Evolutionary conservation across 2,113 vertebrate genomes (phyloP).

Genomic region (Campylomormyrus numenius): DNA sequence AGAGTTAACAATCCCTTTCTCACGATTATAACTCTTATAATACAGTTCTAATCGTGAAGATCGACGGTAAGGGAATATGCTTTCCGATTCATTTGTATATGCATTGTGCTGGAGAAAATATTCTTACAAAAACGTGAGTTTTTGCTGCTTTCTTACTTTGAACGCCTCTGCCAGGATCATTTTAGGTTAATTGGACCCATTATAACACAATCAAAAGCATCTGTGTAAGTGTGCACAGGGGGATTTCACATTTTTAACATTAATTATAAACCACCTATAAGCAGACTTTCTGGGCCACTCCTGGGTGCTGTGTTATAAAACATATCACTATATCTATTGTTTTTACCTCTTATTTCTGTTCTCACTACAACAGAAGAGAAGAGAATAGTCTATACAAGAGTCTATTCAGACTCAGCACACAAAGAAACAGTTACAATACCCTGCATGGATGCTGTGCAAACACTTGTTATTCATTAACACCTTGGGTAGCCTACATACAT

Average conservation of each 20-base stretch:
- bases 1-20: background rate
- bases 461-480: constrained; percentile 8
- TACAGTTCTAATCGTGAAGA: background rate
- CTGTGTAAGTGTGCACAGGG: background rate
- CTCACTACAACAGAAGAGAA: background rate
- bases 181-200: background rate
- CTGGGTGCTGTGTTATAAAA: background rate
- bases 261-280: background rate
- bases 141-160: background rate
- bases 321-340: background rate
- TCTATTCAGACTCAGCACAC: background rate
- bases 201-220: background rate
- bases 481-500: background rate
- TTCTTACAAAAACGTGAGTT: background rate
- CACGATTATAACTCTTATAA: background rate
- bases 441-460: background rate
- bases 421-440: background rate
- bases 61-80: background rate
- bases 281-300: background rate
- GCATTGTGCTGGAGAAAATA: background rate
- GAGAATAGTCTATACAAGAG: background rate
- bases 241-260: background rate
- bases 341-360: background rate
- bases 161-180: background rate
- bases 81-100: background rate